Percentiles rank a stretch among this genome's conserved stretches.
Conservation (phyloP, 2,888 invertebrate genomes). For the Sepiola atlantica region DNA sequence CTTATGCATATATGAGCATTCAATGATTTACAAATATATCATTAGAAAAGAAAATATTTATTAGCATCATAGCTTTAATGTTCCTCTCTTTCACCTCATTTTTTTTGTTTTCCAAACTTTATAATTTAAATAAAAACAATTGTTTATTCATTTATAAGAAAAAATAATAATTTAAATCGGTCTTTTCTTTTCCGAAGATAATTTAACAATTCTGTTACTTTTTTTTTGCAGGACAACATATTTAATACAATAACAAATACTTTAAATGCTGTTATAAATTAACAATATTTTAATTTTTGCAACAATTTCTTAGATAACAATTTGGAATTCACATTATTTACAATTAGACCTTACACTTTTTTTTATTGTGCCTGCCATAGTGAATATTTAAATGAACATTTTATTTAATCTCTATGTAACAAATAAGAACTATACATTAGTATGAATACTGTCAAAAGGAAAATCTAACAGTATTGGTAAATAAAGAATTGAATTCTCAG, state of each 20-base stretch:
- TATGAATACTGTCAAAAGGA: too few relatives aligned
- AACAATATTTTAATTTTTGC: too few relatives aligned
- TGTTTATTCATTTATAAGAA: neutral
- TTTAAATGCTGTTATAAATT: neutral
- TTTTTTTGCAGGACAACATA: neutral
- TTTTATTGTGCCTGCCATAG: too few relatives aligned
- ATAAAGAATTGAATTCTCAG: too few relatives aligned
- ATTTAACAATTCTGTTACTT: neutral
- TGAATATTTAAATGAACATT: too few relatives aligned
- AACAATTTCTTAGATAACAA: too few relatives aligned
- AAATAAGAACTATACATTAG: too few relatives aligned
- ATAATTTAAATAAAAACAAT: neutral
- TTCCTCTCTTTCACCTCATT: too few relatives aligned
- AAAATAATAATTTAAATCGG: neutral
- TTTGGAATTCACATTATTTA: too few relatives aligned
- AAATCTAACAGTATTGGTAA: too few relatives aligned
- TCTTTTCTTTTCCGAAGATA: neutral
- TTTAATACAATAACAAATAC: neutral
- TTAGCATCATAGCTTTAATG: neutral
- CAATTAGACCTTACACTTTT: too few relatives aligned
- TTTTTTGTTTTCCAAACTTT: neutral
- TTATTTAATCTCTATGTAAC: too few relatives aligned
- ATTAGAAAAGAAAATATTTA: neutral
- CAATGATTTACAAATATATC: neutral
- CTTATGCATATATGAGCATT: neutral